Percentiles rank a stretch among this genome's conserved stretches.
These are phyloP conservation scores for Aphidius colemani DNA, from an alignment of 2,888 invertebrate genomes.

Conservation along the genomic window DNA sequence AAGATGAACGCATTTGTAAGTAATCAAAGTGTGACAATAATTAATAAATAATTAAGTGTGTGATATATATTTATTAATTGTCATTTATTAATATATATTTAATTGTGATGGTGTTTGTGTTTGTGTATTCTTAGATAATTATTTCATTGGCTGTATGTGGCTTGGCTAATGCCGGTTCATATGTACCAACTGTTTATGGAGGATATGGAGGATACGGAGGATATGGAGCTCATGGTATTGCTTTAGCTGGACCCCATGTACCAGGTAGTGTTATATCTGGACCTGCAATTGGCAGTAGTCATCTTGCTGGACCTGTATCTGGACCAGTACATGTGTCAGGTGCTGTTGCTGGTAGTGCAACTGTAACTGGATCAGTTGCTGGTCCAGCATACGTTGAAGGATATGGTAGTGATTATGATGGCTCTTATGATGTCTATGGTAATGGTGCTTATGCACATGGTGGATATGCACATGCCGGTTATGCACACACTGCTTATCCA, in stretches of 20 bases:
- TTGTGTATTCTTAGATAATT: conserved; percentile 44
- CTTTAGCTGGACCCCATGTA: conserved; percentile 51
- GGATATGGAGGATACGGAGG: conserved; percentile 30
- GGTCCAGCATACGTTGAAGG: conserved; percentile 54
- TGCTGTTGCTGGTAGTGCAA: conserved; percentile 53
- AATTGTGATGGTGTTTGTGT: not conserved
- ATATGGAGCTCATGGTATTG: conserved; percentile 47
- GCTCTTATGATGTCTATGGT: conserved; percentile 32
- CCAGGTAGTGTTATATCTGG: conserved; percentile 49
- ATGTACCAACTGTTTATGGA: conserved; percentile 23
- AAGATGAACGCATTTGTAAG: conserved; percentile 58
- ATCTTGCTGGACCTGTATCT: conserved; percentile 51
- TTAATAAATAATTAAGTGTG: not conserved
- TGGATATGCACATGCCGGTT: conserved; percentile 22
- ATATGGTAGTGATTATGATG: conserved; percentile 39
- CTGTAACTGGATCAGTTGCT: conserved; percentile 52
- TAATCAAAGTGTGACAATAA: conserved; percentile 31
- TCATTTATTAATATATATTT: no score
- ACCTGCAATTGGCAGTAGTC: conserved; percentile 52
- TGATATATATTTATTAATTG: not conserved
- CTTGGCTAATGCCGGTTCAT: conserved; percentile 39
- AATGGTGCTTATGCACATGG: conserved; percentile 27
- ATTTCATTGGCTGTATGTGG: conserved; percentile 43
- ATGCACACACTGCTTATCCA: conserved; percentile 22
- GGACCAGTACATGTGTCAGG: conserved; percentile 55